Evolutionary conservation across 2,888 invertebrate species (phyloP), one percentile per base, ranked within the genome.

Genomic region (Sympetrum striolatum): DNA sequence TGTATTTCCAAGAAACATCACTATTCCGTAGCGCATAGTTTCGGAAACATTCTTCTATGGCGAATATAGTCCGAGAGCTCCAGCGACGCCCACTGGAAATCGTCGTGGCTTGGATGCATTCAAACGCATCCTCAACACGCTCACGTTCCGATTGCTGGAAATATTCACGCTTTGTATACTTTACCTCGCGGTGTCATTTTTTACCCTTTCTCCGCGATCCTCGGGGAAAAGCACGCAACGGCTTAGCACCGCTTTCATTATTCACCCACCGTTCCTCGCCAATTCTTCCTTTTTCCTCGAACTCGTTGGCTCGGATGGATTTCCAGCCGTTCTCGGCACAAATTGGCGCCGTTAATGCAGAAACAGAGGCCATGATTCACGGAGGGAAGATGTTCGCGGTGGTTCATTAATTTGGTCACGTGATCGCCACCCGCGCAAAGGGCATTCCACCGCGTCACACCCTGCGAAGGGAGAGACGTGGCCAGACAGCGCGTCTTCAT

Each of bases 401-500:
- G 81, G 31, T 53, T 81, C 53, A 48, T 81, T 81, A 81, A 81
- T 81, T 81, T 53, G 48, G 39, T 81, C 81, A 53, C 81, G 53
- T 53, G 53, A 31, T 53, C 25, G 39, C 81, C 48, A 44, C 44
- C 44, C 44, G 4, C 44, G 44, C 48, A 48, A 31, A 48, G 25
- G 44, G 81, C 81, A 81, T 81, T 81, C 81, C 53, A 1, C 48
- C 48, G 25, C 81, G 48, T 81, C 81, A 48, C 25, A 25, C 81
- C 58, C 31, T 31, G 31, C 53, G 12, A 53, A 82, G 82, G 53
- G 58, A 35, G 31, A 35, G 31, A 31, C 48, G 44, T 31, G 25
- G n/a, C 82, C 82, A 82, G 82, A 82, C 82, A 82, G 82, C 82
- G 35, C 64, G 64, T 64, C 64, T 64, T 64, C 60, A n/a, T 60